These are phyloP conservation scores for Callyntrura sp. DNA, from an alignment of 2,888 invertebrate genomes.

Conservation along the genomic window DNA sequence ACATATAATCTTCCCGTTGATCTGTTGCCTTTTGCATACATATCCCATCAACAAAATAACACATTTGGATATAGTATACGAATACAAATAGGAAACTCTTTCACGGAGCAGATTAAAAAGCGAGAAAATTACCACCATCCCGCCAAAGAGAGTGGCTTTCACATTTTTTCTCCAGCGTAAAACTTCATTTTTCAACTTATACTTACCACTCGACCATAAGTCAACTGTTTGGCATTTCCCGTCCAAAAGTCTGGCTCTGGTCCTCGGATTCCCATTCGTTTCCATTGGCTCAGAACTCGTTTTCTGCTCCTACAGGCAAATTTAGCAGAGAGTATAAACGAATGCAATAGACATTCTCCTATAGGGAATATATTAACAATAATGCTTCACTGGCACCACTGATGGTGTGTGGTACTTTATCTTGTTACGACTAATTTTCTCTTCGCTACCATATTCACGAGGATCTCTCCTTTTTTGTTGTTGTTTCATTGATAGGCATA, in stretches of 20 bases:
- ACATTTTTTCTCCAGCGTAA: background rate
- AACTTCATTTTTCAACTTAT: constrained; percentile 26
- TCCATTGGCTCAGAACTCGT: constrained; percentile 81
- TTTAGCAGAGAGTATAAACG: constrained; percentile 37
- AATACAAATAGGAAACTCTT: no score
- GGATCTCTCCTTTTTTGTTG: constrained; percentile 4
- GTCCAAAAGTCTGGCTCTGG: constrained; percentile 83
- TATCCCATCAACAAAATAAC: no score
- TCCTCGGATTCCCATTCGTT: constrained; percentile 82
- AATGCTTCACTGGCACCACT: background rate
- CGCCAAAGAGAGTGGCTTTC: no score
- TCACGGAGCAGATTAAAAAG: no score
- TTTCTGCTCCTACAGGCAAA: constrained; percentile 81
- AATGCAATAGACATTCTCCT: no score
- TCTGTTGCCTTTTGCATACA: no score
- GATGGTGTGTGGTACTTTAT: constrained; percentile 49
- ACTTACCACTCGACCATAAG: constrained; percentile 82
- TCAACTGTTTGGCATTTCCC: constrained; percentile 83
- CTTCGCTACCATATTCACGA: background rate
- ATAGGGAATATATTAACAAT: background rate
- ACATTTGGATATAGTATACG: no score
- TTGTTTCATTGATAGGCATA: constrained; percentile 5
- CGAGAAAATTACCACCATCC: no score
- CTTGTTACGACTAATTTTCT: constrained; percentile 39
- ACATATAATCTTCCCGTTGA: no score